These are phyloP conservation scores for Syncerus caffer DNA, from an alignment of 2,797 vertebrate species.

Conservation along the genomic window DNA sequence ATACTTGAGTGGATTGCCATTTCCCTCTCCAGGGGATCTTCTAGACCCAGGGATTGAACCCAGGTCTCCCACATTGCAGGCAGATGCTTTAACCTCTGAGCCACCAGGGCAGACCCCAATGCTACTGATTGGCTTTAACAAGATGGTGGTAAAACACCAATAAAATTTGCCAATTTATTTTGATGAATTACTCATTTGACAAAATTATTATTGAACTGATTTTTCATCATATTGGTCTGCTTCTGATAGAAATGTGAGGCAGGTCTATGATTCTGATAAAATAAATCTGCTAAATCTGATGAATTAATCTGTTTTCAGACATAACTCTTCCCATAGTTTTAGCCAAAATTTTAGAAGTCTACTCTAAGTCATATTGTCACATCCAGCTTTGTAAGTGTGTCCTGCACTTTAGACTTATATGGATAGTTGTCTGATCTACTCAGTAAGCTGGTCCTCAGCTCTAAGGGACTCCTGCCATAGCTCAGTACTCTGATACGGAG, in stretches of 20 bases:
- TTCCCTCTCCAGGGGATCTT: no score
- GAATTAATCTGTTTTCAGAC: neutral
- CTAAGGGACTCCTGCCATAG: neutral
- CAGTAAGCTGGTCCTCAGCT: neutral
- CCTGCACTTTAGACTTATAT: neutral
- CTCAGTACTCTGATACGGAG: neutral
- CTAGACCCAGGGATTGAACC: no score
- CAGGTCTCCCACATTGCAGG: no score
- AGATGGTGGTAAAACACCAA: neutral
- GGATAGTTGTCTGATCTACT: neutral
- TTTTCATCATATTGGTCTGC: neutral
- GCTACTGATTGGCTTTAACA: neutral
- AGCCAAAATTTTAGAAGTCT: neutral
- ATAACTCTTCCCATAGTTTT: neutral
- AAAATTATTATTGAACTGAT: neutral
- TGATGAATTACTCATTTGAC: neutral
- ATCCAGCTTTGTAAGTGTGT: neutral
- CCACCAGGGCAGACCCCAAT: no score
- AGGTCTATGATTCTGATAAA: neutral
- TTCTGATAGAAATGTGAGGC: neutral
- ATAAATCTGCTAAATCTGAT: no score
- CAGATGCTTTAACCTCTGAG: no score
- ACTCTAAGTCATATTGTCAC: neutral
- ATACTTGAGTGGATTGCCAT: no score
- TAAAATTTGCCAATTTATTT: neutral